Conservation (phyloP, 1,140 invertebrate species). For the Diachasma alloeum region DNA sequence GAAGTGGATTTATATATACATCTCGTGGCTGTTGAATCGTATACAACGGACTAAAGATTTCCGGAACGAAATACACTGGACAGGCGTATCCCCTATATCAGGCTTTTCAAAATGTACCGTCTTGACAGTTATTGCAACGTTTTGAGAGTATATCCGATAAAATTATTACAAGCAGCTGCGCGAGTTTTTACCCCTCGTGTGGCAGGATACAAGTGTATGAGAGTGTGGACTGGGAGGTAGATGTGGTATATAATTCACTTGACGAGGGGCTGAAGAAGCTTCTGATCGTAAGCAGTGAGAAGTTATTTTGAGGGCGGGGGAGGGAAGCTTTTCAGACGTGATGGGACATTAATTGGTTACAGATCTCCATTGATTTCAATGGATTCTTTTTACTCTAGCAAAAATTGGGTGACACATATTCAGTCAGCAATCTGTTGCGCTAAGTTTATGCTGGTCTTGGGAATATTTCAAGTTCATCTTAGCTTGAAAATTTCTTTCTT, state of each 20-base stretch:
- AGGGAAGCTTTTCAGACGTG: slow-evolving; percentile 35
- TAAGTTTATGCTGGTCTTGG: too few relatives aligned
- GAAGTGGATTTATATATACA: background rate
- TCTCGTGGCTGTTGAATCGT: background rate
- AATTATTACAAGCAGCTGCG: slow-evolving; percentile 60
- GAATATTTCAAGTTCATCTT: too few relatives aligned
- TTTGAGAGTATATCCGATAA: slow-evolving; percentile 52
- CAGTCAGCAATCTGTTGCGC: too few relatives aligned
- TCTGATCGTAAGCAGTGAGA: background rate
- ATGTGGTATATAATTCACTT: background rate
- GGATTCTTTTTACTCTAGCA: too few relatives aligned
- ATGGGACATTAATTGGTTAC: slow-evolving; percentile 59
- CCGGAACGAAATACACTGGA: slow-evolving; percentile 41
- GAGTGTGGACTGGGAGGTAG: background rate
- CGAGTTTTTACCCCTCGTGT: background rate
- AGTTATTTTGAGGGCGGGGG: background rate
- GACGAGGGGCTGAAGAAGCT: background rate
- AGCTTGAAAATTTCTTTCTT: too few relatives aligned
- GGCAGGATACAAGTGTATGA: background rate
- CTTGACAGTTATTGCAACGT: slow-evolving; percentile 55
- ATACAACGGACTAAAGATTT: slow-evolving; percentile 37
- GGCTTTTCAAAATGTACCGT: slow-evolving; percentile 42
- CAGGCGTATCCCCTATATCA: slow-evolving; percentile 48
- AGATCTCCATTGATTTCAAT: slow-evolving; percentile 39
- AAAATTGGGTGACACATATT: too few relatives aligned